phyloP scores from a whole-genome alignment of 2,113 vertebrate species.

The Platichthys flesus region DNA sequence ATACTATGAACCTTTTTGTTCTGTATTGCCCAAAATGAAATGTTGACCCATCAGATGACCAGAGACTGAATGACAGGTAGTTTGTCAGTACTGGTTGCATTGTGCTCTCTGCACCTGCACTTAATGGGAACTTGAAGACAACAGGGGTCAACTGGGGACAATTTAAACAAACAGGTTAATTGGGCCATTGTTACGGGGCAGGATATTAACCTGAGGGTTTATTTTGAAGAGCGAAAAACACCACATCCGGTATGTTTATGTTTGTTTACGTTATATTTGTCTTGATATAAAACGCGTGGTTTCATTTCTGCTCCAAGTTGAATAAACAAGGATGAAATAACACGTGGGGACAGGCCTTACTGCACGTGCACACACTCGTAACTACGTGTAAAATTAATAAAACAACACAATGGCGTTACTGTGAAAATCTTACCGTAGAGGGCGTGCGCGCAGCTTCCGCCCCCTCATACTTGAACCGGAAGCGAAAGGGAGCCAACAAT shows the following conservation, averaged over 20 bases:
- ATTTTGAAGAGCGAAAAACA: constrained; percentile 16
- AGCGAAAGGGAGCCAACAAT: constrained; percentile 44
- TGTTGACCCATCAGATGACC: no score
- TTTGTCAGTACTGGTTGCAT: no score
- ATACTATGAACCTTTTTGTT: no score
- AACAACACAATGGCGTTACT: background rate
- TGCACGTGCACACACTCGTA: no score
- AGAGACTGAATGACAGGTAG: no score
- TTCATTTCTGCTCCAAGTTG: background rate
- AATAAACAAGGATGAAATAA: background rate
- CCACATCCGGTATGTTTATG: background rate
- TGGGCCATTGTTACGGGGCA: background rate
- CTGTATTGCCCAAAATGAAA: no score
- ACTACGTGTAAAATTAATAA: background rate
- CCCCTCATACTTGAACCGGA: constrained; percentile 37
- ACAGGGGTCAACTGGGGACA: no score
- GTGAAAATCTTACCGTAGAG: constrained; percentile 44
- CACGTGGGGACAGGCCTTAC: no score
- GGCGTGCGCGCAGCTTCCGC: constrained; percentile 43
- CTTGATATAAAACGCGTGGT: constrained; percentile 2
- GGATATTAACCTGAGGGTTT: background rate
- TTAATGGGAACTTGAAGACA: no score
- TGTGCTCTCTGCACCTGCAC: no score
- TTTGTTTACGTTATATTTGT: background rate
- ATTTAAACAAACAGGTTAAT: background rate